Base-by-base conservation (phyloP, 2,888 invertebrate genomes). In the Dermolepida albohirtum region DNA sequence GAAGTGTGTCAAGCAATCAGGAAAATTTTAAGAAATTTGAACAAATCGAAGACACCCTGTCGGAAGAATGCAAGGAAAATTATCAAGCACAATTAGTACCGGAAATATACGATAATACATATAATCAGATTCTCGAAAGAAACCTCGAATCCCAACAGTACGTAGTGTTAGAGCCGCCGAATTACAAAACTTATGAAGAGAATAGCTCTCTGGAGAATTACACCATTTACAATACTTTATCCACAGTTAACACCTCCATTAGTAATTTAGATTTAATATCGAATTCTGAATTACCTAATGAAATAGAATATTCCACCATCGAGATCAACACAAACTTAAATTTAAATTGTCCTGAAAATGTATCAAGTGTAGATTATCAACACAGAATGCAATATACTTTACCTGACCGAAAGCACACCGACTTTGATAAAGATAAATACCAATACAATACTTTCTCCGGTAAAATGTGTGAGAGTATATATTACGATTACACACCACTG, bases 21-120 rank as follows among this genome's bases (percentile, higher is more conserved):
- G 64, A 64, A 17, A 69, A 43, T 14, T 64, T 47, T 22, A 62
- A 66, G 16, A 62, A 62, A n/a, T 55, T 62, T 62, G 66, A 64
- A 10, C 54, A 66, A 29, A 52, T 51, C 39, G 57, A 68, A 8
- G 34, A 41, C 12, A 17, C 47, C 5, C 14, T 62, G 34, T 44
- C 76, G 17, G 80, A 80, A 43, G 80, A 79, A 72, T 78, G 79
- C 67, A 82, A 81, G 70, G 81, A 82, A 72, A 81, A 81, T 68
- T 81, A 80, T 64, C 79, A 80, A 71, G 79, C 78, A 22, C 82
- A 82, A 74, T 77, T 82, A 64, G 82, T 82, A 51, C 83, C 83
- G 41, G 80, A 82, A 70, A 75, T 81, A 62, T 79, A 77, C 69
- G 77, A 72, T 40, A 72, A 71, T 54, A 63, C 49, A n/a, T 72